phyloP scores from a whole-genome alignment of 2,888 invertebrate species.

The Phyto melanocephala region DNA sequence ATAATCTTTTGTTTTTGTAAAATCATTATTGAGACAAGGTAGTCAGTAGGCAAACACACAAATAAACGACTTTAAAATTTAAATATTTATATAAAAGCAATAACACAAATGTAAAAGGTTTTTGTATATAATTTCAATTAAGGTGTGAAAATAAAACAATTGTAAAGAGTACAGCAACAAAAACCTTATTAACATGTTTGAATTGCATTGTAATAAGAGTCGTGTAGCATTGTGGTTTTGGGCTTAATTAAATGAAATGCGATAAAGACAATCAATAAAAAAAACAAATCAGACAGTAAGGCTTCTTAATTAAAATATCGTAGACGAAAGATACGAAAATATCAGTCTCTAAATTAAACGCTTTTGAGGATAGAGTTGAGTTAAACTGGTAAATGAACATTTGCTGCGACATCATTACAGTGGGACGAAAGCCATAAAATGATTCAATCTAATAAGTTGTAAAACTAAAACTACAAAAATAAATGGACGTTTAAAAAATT shows the following conservation, averaged over 20 bases:
- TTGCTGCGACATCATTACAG: too few species aligned
- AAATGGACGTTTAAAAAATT: too few species aligned
- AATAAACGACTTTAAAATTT: constrained; percentile 38
- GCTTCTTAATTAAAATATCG: constrained; percentile 61
- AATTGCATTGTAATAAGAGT: constrained; percentile 56
- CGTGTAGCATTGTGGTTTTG: constrained; percentile 57
- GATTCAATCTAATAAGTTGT: too few species aligned
- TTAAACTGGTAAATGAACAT: background rate
- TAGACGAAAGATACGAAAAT: constrained; percentile 16
- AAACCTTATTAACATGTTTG: constrained; percentile 44
- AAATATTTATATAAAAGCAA: background rate
- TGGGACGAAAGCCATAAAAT: too few species aligned
- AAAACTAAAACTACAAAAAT: too few species aligned
- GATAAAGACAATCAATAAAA: constrained; percentile 9
- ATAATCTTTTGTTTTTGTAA: constrained; percentile 6
- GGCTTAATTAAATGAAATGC: constrained; percentile 26
- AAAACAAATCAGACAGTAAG: constrained; percentile 30
- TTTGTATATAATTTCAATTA: constrained; percentile 60
- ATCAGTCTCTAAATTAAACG: constrained; percentile 4
- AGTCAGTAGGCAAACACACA: constrained; percentile 3
- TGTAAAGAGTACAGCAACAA: constrained; percentile 19
- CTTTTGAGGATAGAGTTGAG: background rate
- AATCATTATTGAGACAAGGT: constrained; percentile 36
- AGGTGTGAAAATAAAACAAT: constrained; percentile 65
- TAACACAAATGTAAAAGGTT: constrained; percentile 25